Conservation (phyloP, 2,113 vertebrate genomes). For the Cyprinodon tularosa region DNA sequence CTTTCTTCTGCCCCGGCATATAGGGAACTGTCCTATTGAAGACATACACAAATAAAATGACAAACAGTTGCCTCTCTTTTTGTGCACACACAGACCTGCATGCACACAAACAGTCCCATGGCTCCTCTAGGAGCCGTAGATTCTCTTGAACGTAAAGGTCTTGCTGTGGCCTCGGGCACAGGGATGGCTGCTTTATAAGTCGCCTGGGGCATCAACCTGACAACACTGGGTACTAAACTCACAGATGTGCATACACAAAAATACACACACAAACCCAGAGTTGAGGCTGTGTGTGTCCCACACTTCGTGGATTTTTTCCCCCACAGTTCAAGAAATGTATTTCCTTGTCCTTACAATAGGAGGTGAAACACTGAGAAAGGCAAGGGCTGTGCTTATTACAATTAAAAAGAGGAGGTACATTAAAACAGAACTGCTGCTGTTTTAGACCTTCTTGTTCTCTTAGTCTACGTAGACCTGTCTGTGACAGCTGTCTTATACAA, state of each 20-base stretch:
- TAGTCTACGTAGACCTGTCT: conserved; percentile 6
- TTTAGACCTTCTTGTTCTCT: conserved; percentile 6
- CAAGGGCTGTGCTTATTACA: conserved; percentile 36
- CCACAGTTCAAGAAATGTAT: conserved; percentile 19
- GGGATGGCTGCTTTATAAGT: conserved; percentile 72
- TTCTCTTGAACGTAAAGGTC: conserved; percentile 58
- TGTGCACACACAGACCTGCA: conserved; percentile 20
- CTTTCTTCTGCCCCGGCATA: neutral
- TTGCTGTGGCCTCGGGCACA: conserved; percentile 69
- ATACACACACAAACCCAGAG: conserved; percentile 29
- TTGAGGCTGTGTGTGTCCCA: conserved; percentile 23
- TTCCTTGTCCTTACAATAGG: conserved; percentile 31
- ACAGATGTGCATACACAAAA: conserved; percentile 38
- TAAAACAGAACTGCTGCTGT: conserved; percentile 27
- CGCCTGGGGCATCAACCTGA: conserved; percentile 68
- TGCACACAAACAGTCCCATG: conserved; percentile 33
- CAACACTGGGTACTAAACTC: conserved; percentile 57
- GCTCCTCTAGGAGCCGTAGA: conserved; percentile 42
- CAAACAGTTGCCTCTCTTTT: conserved; percentile 30
- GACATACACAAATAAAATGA: conserved; percentile 37
- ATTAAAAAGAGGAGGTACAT: conserved; percentile 22
- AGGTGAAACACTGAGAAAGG: conserved; percentile 22
- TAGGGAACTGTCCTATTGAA: conserved; percentile 4
- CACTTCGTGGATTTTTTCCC: conserved; percentile 8
- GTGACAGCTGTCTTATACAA: neutral